A percentile compares a stretch with the other conserved stretches of the same genome.
Evolutionary conservation across 1,140 invertebrate genomes (phyloP).

Genomic region (Papilio polytes): DNA sequence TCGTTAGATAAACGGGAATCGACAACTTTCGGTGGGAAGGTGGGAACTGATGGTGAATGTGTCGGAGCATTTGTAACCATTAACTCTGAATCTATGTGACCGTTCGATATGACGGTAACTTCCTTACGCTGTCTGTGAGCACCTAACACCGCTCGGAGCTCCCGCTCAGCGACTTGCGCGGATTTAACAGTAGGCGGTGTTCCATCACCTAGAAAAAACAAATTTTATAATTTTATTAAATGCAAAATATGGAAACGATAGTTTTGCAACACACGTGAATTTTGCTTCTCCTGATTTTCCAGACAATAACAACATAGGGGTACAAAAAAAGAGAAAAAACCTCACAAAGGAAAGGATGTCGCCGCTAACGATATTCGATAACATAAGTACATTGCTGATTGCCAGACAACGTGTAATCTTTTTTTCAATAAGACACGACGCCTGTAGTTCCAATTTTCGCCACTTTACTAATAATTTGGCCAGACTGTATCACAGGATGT

Average conservation of each 20-base stretch:
- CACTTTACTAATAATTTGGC: neutral
- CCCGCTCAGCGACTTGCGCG: slow-evolving; percentile 57
- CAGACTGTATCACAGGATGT: neutral
- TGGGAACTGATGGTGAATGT: slow-evolving; percentile 14
- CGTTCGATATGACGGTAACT: slow-evolving; percentile 6
- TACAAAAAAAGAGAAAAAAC: neutral
- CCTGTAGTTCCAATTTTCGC: neutral
- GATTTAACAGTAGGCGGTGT: slow-evolving; percentile 19
- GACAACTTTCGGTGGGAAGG: slow-evolving; percentile 52
- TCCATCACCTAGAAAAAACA: slow-evolving; percentile 28
- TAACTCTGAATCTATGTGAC: neutral
- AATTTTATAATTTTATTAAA: neutral
- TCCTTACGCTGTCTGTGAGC: slow-evolving; percentile 59
- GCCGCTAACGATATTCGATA: neutral
- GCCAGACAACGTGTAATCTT: too few species aligned
- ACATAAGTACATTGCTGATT: too few species aligned
- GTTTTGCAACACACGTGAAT: too few species aligned
- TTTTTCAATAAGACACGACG: neutral
- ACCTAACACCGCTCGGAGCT: slow-evolving; percentile 56
- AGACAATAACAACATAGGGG: neutral
- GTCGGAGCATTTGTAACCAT: neutral
- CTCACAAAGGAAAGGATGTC: neutral
- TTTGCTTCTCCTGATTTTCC: neutral
- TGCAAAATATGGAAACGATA: too few species aligned
- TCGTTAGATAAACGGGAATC: slow-evolving; percentile 49